Evolutionary conservation across 2,888 invertebrate species (phyloP).

Genomic region (Acanthoscelides obtectus): DNA sequence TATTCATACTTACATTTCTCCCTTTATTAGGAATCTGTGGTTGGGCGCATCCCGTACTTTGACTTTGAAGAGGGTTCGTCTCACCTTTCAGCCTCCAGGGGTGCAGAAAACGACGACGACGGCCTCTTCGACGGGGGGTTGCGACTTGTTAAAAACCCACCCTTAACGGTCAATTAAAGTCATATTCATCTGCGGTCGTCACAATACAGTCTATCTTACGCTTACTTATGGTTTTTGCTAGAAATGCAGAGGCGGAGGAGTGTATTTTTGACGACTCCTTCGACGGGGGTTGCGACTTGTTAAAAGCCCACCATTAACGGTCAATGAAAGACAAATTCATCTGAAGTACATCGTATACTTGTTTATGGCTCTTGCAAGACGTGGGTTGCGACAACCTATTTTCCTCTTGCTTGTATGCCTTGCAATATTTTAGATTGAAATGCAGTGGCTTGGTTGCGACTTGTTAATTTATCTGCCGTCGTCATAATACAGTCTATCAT

Average conservation of each 20-base stretch:
- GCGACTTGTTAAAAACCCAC: conserved; percentile 24
- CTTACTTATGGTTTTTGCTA: background rate
- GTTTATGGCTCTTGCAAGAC: no score
- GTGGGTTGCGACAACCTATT: no score
- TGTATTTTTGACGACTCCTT: no score
- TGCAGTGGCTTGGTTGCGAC: conserved; percentile 14
- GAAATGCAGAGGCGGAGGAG: no score
- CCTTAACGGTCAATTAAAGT: conserved; percentile 38
- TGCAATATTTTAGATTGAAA: background rate
- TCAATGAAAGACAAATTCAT: no score
- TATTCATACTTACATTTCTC: background rate
- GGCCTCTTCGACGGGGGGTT: conserved; percentile 22
- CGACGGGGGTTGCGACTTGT: no score
- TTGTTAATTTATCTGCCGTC: conserved; percentile 35
- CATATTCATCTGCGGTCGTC: conserved; percentile 36
- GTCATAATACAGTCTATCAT: conserved; percentile 31
- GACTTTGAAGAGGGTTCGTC: conserved; percentile 4
- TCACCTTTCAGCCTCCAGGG: conserved; percentile 18
- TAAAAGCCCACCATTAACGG: no score
- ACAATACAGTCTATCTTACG: conserved; percentile 25
- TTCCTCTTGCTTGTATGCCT: background rate
- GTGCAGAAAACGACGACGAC: conserved; percentile 17
- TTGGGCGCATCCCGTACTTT: background rate
- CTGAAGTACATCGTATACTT: no score
- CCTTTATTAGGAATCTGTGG: background rate